phyloP scores from a whole-genome alignment of 1,140 invertebrate genomes.

The Hyles euphorbiae region DNA sequence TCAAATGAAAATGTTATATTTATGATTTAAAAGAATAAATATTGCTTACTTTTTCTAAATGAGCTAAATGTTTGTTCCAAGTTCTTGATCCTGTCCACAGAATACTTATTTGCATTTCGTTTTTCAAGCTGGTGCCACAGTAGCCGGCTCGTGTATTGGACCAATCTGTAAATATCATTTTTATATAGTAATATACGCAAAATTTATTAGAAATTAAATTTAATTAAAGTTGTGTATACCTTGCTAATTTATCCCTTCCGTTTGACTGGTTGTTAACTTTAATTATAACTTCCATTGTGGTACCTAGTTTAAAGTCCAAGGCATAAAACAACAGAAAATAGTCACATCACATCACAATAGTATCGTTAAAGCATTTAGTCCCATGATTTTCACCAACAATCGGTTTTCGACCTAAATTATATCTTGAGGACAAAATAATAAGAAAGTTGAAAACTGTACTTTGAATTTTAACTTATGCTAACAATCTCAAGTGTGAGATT shows the following conservation, averaged over 20 bases:
- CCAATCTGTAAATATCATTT: conserved; percentile 38
- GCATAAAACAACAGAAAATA: no score
- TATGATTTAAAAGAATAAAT: background rate
- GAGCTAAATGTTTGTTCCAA: conserved; percentile 59
- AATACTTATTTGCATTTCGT: conserved; percentile 67
- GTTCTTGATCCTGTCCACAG: conserved; percentile 63
- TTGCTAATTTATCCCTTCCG: conserved; percentile 65
- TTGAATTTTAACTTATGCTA: no score
- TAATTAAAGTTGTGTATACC: conserved; percentile 25
- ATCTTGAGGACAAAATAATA: no score
- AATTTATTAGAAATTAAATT: background rate
- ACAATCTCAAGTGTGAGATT: no score
- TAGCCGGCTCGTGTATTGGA: conserved; percentile 59
- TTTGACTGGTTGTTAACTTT: conserved; percentile 65
- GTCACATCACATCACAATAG: no score
- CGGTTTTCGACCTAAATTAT: no score
- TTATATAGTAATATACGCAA: background rate
- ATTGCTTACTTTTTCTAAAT: conserved; percentile 60
- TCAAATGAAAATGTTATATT: conserved; percentile 9
- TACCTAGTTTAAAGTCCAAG: background rate
- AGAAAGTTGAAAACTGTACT: no score
- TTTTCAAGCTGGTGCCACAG: conserved; percentile 65
- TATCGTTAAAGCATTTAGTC: no score
- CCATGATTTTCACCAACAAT: no score
- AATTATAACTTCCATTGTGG: conserved; percentile 58